These are phyloP conservation scores for Pandemis heparana DNA, from an alignment of 2,888 invertebrate species.

Conservation along the genomic window DNA sequence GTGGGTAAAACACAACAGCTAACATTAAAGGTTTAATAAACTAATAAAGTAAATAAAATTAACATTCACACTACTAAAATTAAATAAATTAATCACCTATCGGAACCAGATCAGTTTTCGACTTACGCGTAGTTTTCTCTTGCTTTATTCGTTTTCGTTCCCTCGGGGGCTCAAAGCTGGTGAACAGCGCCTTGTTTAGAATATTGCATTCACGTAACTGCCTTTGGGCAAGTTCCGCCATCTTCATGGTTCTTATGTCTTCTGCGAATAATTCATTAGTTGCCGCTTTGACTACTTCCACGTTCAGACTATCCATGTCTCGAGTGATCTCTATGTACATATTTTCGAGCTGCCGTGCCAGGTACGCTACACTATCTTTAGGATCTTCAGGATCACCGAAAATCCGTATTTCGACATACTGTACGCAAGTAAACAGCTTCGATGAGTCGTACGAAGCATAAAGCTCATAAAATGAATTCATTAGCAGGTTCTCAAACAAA, in stretches of 20 bases:
- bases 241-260: constrained; percentile 52
- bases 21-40: constrained; percentile 25
- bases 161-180: constrained; percentile 55
- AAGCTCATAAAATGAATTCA: constrained; percentile 51
- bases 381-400: constrained; percentile 53
- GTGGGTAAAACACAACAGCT: constrained; percentile 47
- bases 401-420: constrained; percentile 51
- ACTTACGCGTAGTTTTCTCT: constrained; percentile 9
- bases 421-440: constrained; percentile 57
- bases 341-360: constrained; percentile 53
- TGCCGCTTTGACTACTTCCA: constrained; percentile 51
- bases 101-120: background rate
- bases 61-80: background rate
- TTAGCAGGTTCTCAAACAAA: constrained; percentile 51
- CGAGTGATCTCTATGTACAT: constrained; percentile 49
- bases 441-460: constrained; percentile 52
- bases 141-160: background rate
- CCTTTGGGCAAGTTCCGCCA: constrained; percentile 54
- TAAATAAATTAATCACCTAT: background rate
- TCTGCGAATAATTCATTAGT: constrained; percentile 50
- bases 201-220: constrained; percentile 52
- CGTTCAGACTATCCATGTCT: constrained; percentile 50
- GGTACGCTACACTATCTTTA: constrained; percentile 49
- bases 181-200: constrained; percentile 51
- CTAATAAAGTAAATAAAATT: background rate